Conservation (phyloP, 2,113 vertebrate species). For the Hirundichthys speculiger region DNA sequence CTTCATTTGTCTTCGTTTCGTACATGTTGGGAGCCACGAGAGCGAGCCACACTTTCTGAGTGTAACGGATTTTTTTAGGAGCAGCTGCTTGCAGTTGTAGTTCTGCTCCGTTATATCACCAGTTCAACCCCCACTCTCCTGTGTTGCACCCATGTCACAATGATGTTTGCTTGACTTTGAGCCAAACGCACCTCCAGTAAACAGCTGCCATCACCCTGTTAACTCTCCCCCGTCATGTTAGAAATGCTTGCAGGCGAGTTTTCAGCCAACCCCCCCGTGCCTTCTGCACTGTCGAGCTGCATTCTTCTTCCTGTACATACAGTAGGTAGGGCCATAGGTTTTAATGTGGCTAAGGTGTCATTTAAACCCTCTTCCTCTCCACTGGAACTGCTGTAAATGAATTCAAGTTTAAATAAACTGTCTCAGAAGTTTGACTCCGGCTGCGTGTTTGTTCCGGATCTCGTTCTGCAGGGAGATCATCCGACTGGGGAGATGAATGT, state of each 20-base stretch:
- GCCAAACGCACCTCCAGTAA: constrained; percentile 6
- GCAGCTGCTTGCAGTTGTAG: constrained; percentile 33
- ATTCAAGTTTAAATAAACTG: constrained; percentile 71
- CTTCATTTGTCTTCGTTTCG: background rate
- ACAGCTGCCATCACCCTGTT: constrained; percentile 26
- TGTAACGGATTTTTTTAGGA: constrained; percentile 21
- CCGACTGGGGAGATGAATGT: too few relatives aligned
- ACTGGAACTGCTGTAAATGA: constrained; percentile 71
- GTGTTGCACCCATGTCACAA: constrained; percentile 9
- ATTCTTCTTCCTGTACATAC: constrained; percentile 65
- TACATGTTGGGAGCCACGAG: background rate
- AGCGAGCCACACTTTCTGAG: background rate
- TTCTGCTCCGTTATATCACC: constrained; percentile 25
- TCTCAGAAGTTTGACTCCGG: constrained; percentile 45
- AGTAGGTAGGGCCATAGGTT: constrained; percentile 64
- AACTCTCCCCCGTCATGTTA: constrained; percentile 38
- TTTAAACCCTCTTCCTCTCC: constrained; percentile 34
- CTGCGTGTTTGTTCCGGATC: background rate
- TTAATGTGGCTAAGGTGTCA: constrained; percentile 48
- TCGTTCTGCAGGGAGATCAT: background rate
- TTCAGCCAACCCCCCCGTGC: constrained; percentile 78
- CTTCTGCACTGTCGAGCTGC: constrained; percentile 77
- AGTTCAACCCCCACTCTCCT: constrained; percentile 25
- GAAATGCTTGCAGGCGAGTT: constrained; percentile 63
- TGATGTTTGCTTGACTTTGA: background rate